Percentiles rank a stretch among this genome's conserved stretches.
phyloP scores from a whole-genome alignment of 2,113 vertebrate genomes.

The Pantherophis guttatus region DNA sequence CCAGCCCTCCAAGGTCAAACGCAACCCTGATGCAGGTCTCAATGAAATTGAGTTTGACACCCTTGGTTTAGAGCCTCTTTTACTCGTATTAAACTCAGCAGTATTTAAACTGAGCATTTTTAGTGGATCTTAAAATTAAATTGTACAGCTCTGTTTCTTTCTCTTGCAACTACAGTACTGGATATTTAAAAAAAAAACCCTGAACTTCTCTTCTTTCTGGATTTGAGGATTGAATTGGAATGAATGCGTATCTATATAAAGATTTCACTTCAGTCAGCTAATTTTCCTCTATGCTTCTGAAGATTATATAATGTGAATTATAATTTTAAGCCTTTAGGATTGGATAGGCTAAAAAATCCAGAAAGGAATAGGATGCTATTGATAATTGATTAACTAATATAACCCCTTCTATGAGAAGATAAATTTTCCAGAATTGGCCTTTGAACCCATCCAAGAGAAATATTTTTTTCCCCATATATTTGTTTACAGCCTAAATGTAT shows the following conservation, averaged over 20 bases:
- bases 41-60: too few species aligned
- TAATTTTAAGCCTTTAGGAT: not conserved
- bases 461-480: not conserved
- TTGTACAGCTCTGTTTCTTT: slow-evolving; percentile 34
- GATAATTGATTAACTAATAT: slow-evolving; percentile 27
- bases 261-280: not conserved
- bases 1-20: too few species aligned
- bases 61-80: not conserved
- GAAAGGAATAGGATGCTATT: not conserved
- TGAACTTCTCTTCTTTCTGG: not conserved
- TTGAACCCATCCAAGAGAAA: not conserved
- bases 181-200: not conserved
- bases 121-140: slow-evolving; percentile 35
- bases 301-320: not conserved
- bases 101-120: not conserved
- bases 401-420: not conserved
- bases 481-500: slow-evolving; percentile 38
- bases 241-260: not conserved
- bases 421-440: not conserved
- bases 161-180: slow-evolving; percentile 10
- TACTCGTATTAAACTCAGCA: not conserved
- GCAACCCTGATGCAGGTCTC: too few species aligned
- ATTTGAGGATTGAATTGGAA: not conserved
- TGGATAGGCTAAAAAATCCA: not conserved
- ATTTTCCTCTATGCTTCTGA: not conserved